Conservation (phyloP, 2,888 invertebrate species). For the Shargacucullia verbasci region DNA sequence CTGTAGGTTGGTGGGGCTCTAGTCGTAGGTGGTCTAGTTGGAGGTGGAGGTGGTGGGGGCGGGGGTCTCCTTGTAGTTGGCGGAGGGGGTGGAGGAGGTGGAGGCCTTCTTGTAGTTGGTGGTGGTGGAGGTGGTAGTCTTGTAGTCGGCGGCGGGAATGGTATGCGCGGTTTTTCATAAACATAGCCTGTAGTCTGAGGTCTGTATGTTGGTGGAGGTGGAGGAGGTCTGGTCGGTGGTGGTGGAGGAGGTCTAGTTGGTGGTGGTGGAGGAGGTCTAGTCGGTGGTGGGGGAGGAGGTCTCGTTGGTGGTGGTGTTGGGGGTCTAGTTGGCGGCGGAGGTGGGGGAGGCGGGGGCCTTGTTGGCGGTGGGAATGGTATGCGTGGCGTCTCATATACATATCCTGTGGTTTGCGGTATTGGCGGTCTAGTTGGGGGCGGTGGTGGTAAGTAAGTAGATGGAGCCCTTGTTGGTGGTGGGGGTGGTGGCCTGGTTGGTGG, state of each 20-base stretch:
- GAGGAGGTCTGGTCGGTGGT: slow-evolving; percentile 15
- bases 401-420: slow-evolving; percentile 59
- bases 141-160: slow-evolving; percentile 55
- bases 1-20: slow-evolving; percentile 41
- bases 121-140: slow-evolving; percentile 53
- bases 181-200: slow-evolving; percentile 24
- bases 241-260: slow-evolving; percentile 39
- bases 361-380: slow-evolving; percentile 55
- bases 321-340: slow-evolving; percentile 51
- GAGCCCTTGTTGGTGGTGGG: slow-evolving; percentile 18
- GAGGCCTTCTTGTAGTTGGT: slow-evolving; percentile 21
- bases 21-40: slow-evolving; percentile 35
- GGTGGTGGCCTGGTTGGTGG: slow-evolving; percentile 39
- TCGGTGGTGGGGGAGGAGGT: slow-evolving; percentile 27
- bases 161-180: slow-evolving; percentile 56
- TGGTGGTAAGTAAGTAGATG: neutral
- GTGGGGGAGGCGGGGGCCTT: slow-evolving; percentile 34
- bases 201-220: slow-evolving; percentile 15
- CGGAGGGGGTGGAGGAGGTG: slow-evolving; percentile 36
- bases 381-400: slow-evolving; percentile 62
- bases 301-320: slow-evolving; percentile 39
- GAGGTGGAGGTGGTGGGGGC: slow-evolving; percentile 30
- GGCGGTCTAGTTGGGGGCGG: slow-evolving; percentile 38
- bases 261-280: slow-evolving; percentile 36
- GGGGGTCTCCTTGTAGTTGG: slow-evolving; percentile 45